Evolutionary conservation across 2,113 vertebrate genomes (phyloP).

Genomic region (Verasper variegatus): DNA sequence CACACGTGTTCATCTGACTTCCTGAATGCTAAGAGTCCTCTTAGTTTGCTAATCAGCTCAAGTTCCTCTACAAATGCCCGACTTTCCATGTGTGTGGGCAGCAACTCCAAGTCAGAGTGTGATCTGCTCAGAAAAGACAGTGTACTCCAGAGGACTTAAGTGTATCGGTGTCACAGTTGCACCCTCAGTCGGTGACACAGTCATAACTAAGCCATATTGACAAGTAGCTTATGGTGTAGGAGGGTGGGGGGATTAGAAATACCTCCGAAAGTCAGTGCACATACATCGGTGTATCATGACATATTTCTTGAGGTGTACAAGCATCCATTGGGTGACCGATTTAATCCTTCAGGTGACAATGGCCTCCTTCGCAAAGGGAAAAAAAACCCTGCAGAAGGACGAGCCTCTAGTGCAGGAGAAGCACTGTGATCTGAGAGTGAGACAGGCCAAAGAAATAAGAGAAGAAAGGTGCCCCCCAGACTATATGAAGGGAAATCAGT

Average conservation of each 20-base stretch:
- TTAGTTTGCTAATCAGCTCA: constrained; percentile 24
- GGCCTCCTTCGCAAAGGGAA: neutral
- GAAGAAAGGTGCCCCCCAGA: constrained; percentile 74
- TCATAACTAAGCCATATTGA: constrained; percentile 42
- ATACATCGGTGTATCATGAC: constrained; percentile 3
- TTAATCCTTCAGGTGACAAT: constrained; percentile 9
- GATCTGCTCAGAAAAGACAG: constrained; percentile 20
- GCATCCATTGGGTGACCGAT: constrained; percentile 9
- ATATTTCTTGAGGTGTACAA: constrained; percentile 18
- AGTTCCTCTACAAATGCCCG: neutral
- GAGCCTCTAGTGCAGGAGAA: constrained; percentile 2
- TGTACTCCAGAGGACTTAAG: neutral
- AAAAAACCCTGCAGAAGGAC: neutral
- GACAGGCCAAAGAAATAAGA: constrained; percentile 31
- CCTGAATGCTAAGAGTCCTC: neutral
- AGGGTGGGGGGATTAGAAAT: constrained; percentile 19
- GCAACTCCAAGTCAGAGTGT: constrained; percentile 14
- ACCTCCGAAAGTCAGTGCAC: constrained; percentile 14
- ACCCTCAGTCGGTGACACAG: constrained; percentile 10
- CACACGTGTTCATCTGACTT: neutral
- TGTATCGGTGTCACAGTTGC: neutral
- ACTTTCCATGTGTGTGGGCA: constrained; percentile 4
- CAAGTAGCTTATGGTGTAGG: constrained; percentile 36
- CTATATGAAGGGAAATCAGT: constrained; percentile 69
- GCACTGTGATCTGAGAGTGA: constrained; percentile 7